Percentiles rank a stretch among this genome's conserved stretches.
These are phyloP conservation scores for Redunca redunca DNA, from an alignment of 2,113 vertebrate genomes.

Conservation along the genomic window DNA sequence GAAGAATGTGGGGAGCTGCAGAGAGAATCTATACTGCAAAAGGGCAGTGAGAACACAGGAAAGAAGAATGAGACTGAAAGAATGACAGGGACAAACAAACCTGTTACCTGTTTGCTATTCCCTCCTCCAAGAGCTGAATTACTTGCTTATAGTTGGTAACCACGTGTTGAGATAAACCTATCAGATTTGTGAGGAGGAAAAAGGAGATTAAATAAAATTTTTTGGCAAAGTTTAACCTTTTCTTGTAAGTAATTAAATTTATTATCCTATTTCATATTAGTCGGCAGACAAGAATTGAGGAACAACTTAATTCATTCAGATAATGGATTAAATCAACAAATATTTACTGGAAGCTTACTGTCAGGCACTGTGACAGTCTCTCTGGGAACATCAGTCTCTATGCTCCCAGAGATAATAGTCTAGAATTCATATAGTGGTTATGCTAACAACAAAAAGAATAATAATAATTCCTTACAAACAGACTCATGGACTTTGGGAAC, in stretches of 20 bases:
- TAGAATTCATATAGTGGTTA: neutral
- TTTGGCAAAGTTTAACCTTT: constrained; percentile 21
- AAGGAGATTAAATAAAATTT: constrained; percentile 29
- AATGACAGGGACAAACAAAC: constrained; percentile 46
- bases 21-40: neutral
- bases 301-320: neutral
- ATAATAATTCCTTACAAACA: neutral
- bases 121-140: constrained; percentile 91
- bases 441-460: neutral
- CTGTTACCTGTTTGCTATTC: constrained; percentile 92
- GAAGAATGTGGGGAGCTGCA: neutral
- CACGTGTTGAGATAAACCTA: constrained; percentile 94
- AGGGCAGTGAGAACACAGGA: neutral
- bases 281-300: neutral
- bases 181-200: constrained; percentile 52
- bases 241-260: neutral
- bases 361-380: neutral
- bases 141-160: constrained; percentile 95
- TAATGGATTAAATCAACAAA: constrained; percentile 27
- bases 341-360: neutral
- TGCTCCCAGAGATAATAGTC: neutral
- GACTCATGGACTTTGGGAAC: neutral
- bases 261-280: constrained; percentile 14
- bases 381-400: neutral
- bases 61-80: neutral